Percentiles rank a stretch among this genome's conserved stretches.
phyloP scores from a whole-genome alignment of 53 echinoderm and acorn worm species.

The Mesocentrotus franciscanus region DNA sequence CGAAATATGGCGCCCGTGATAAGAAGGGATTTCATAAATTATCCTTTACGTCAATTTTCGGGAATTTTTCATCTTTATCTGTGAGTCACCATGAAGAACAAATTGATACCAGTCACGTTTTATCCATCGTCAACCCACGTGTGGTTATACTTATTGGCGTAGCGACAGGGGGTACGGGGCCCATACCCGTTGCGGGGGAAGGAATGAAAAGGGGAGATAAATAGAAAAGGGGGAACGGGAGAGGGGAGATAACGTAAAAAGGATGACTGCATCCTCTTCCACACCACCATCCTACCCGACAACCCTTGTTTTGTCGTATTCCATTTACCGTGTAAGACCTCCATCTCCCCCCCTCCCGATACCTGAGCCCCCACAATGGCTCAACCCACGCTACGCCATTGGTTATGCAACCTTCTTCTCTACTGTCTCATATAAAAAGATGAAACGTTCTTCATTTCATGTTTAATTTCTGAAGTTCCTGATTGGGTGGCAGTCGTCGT shows the following conservation, averaged over 20 bases:
- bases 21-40: constrained; percentile 24
- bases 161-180: background rate
- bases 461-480: background rate
- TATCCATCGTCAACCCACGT: background rate
- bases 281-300: background rate
- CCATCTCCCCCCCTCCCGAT: too few relatives aligned
- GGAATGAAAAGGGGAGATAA: background rate
- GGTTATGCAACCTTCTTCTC: background rate
- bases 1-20: constrained; percentile 1
- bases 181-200: background rate
- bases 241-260: background rate
- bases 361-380: background rate
- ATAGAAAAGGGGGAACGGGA: background rate
- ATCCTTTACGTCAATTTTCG: background rate
- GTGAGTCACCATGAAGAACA: background rate
- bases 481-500: background rate
- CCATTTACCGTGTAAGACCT: too few relatives aligned
- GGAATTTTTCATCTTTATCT: background rate
- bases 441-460: background rate
- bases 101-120: constrained; percentile 9
- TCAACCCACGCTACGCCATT: background rate
- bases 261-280: background rate
- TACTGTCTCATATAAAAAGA: background rate
- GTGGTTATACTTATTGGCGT: background rate
- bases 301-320: background rate